Conservation (phyloP, 2,797 vertebrate species). For the Brachymystax lenok region DNA sequence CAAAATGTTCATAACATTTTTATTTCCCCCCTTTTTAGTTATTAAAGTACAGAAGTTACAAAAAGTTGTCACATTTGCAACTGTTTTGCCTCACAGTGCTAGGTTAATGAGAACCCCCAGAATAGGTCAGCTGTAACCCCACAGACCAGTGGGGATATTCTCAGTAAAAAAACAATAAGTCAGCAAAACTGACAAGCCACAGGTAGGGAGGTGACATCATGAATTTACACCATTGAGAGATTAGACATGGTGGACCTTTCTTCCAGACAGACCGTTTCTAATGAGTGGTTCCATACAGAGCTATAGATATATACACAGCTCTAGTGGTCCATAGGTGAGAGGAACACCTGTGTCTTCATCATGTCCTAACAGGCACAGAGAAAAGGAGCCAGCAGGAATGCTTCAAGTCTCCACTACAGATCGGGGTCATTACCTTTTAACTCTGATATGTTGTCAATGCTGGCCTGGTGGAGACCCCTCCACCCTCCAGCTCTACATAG, state of each 20-base stretch:
- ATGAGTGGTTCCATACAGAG: too few relatives aligned
- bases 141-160: too few relatives aligned
- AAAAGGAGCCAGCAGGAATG: not conserved
- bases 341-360: constrained; percentile 37
- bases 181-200: too few relatives aligned
- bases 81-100: not conserved
- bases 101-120: too few relatives aligned
- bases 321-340: not conserved
- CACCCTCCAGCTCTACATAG: not conserved
- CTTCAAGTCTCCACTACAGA: constrained; percentile 27
- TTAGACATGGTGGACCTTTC: too few relatives aligned
- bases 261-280: too few relatives aligned
- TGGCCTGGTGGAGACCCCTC: not conserved
- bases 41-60: not conserved
- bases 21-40: not conserved
- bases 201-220: too few relatives aligned
- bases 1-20: not conserved
- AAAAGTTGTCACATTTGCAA: constrained; percentile 1
- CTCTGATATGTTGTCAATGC: constrained; percentile 7
- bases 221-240: not conserved
- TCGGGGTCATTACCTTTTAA: constrained; percentile 17
- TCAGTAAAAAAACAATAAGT: too few relatives aligned
- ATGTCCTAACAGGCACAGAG: constrained; percentile 23
- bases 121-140: too few relatives aligned
- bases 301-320: not conserved